Conservation (phyloP, 2,113 vertebrate species). For the Nematolebias whitei region DNA sequence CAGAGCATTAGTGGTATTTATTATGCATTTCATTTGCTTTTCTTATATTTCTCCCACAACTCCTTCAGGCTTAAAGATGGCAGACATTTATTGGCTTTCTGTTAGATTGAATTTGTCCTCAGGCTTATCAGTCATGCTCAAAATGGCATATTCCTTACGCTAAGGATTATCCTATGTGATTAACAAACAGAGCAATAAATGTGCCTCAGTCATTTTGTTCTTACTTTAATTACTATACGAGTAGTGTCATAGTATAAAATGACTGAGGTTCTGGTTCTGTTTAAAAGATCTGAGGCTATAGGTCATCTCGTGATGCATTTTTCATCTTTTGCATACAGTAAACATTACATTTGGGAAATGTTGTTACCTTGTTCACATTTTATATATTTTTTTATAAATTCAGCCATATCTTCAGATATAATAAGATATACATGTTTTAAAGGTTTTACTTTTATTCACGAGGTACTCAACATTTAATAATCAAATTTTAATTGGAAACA, state of each 20-base stretch:
- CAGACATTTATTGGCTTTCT: conserved; percentile 60
- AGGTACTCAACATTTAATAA: background rate
- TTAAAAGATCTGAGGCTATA: background rate
- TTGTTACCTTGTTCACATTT: too few species aligned
- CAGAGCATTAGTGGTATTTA: conserved; percentile 16
- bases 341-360: too few species aligned
- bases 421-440: too few species aligned
- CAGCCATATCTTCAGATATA: too few species aligned
- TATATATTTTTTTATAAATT: too few species aligned
- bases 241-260: conserved; percentile 5
- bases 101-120: conserved; percentile 64
- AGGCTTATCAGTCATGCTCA: conserved; percentile 63
- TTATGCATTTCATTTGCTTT: conserved; percentile 41
- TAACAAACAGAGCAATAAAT: conserved; percentile 42
- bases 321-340: too few species aligned
- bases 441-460: background rate
- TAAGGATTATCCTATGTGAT: conserved; percentile 65
- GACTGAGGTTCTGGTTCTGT: conserved; percentile 12
- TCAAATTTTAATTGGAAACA: too few species aligned
- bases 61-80: conserved; percentile 50
- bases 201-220: conserved; percentile 33
- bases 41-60: conserved; percentile 26
- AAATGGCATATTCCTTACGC: conserved; percentile 66
- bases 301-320: too few species aligned
- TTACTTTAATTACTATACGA: background rate